phyloP scores from a whole-genome alignment of 1,140 invertebrate genomes.

The Acromyrmex charruanus region DNA sequence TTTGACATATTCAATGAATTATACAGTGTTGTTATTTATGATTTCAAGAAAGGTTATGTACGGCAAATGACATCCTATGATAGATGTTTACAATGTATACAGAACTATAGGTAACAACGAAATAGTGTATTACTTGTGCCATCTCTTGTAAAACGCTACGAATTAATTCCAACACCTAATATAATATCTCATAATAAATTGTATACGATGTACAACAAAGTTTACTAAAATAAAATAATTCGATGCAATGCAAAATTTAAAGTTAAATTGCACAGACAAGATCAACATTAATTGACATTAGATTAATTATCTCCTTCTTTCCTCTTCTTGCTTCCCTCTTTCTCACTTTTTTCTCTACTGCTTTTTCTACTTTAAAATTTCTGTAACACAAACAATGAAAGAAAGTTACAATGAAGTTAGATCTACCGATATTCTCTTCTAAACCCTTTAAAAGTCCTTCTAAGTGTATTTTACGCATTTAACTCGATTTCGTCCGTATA shows the following conservation, averaged over 20 bases:
- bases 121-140: too few relatives aligned
- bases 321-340: not conserved
- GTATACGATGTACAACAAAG: not conserved
- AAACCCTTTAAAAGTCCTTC: not conserved
- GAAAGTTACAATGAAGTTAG: not conserved
- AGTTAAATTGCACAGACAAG: not conserved
- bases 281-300: not conserved
- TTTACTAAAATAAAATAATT: not conserved
- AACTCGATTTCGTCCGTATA: constrained; percentile 20
- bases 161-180: too few relatives aligned
- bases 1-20: too few relatives aligned
- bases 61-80: too few relatives aligned
- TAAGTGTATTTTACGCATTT: constrained; percentile 5
- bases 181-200: not conserved
- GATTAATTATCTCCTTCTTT: not conserved
- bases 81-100: too few relatives aligned
- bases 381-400: not conserved
- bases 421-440: not conserved
- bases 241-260: constrained; percentile 11
- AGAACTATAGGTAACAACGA: too few relatives aligned
- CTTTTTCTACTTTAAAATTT: not conserved
- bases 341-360: not conserved
- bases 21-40: too few relatives aligned
- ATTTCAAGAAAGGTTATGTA: too few relatives aligned
- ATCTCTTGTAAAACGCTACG: too few relatives aligned